Conservation (phyloP, 1,140 invertebrate genomes). For the Cryptotermes secundus region DNA sequence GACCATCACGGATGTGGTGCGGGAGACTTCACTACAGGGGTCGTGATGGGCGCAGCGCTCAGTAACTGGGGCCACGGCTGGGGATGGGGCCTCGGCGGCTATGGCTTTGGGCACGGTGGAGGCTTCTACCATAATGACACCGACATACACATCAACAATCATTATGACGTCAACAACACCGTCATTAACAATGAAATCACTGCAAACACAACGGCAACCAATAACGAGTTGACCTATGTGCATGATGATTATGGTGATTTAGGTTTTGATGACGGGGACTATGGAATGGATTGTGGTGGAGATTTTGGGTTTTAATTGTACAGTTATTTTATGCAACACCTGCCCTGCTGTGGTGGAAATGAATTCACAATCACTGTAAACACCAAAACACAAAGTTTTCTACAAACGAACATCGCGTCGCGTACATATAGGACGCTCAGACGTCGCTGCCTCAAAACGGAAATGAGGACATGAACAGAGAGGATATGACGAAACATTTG, state of each 20-base stretch:
- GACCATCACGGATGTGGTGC: constrained; percentile 21
- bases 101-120: background rate
- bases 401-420: background rate
- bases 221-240: constrained; percentile 26
- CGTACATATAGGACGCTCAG: too few relatives aligned
- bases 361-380: background rate
- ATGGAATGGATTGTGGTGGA: constrained; percentile 37
- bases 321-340: background rate
- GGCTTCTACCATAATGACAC: constrained; percentile 32
- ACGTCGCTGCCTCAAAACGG: too few relatives aligned
- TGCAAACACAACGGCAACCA: constrained; percentile 19
- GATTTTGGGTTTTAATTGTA: constrained; percentile 36
- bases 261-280: constrained; percentile 36
- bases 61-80: constrained; percentile 37
- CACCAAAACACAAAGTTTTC: background rate
- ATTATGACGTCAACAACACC: constrained; percentile 35
- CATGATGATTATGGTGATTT: constrained; percentile 35
- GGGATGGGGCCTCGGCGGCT: constrained; percentile 33
- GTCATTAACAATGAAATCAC: constrained; percentile 29
- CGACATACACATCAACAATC: constrained; percentile 33
- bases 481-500: background rate
- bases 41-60: constrained; percentile 37
- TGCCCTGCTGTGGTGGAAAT: too few relatives aligned
- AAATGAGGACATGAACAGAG: background rate
- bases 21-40: constrained; percentile 32